phyloP scores from a whole-genome alignment of 2,113 vertebrate genomes.

The Ameiurus melas region DNA sequence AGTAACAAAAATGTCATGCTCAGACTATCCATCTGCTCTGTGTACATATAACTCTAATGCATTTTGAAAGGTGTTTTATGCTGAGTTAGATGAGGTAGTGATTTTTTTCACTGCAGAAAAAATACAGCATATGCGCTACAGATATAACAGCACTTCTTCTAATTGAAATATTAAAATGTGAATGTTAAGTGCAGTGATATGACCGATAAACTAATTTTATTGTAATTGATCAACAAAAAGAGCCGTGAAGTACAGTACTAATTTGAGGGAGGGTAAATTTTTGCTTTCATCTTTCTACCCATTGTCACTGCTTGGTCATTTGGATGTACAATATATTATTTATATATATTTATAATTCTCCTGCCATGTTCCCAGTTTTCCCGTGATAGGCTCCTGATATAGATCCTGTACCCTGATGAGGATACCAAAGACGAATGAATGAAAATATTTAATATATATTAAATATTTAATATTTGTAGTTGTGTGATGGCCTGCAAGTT shows the following conservation, averaged over 20 bases:
- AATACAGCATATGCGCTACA: not conserved
- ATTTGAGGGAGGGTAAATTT: not conserved
- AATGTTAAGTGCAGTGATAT: not conserved
- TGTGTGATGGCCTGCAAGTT: not conserved
- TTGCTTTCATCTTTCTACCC: not conserved
- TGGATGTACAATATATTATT: not conserved
- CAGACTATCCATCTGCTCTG: conserved; percentile 31
- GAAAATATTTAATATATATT: not conserved
- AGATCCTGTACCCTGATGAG: not conserved
- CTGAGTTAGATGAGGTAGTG: conserved; percentile 14
- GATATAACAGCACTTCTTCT: not conserved
- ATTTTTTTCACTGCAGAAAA: conserved; percentile 23
- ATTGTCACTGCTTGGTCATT: not conserved
- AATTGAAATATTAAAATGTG: not conserved
- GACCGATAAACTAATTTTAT: not conserved
- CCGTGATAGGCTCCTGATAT: not conserved
- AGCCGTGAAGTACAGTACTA: not conserved
- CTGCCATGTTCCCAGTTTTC: not conserved
- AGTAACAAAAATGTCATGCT: conserved; percentile 41
- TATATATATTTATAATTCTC: not conserved
- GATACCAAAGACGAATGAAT: not conserved
- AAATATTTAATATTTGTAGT: not conserved
- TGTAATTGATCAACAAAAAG: not conserved
- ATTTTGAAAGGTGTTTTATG: conserved; percentile 20
- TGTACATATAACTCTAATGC: conserved; percentile 16